A percentile compares a stretch with the other conserved stretches of the same genome.
phyloP scores from a whole-genome alignment of 1,140 invertebrate species.

The Nylanderia fulva region DNA sequence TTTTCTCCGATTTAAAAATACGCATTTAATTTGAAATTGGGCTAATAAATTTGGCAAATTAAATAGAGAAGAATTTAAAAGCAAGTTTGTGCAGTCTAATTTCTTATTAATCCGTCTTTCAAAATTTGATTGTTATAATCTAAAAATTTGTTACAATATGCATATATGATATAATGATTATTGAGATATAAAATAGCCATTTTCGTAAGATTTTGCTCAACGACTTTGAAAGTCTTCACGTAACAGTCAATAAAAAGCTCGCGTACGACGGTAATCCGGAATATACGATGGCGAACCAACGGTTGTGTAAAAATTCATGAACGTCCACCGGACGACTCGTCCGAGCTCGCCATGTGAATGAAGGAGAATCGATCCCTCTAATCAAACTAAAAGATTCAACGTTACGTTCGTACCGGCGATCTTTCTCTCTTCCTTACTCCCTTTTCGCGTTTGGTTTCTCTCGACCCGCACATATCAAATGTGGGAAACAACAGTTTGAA shows the following conservation, averaged over 20 bases:
- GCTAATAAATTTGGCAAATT: no score
- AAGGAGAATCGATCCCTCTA: constrained; percentile 9
- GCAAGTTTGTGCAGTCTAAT: no score
- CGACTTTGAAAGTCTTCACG: not conserved
- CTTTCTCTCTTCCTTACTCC: not conserved
- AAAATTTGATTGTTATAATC: no score
- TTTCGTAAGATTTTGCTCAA: not conserved
- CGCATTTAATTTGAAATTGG: no score
- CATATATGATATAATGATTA: not conserved
- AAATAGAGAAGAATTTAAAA: no score
- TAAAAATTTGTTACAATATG: no score
- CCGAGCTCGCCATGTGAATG: not conserved
- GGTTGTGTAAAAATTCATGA: constrained; percentile 37
- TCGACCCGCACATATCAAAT: not conserved
- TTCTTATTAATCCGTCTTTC: no score
- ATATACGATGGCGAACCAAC: not conserved
- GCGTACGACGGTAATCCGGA: constrained; percentile 14
- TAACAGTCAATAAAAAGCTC: constrained; percentile 5
- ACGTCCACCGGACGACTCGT: not conserved
- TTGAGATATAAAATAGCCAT: not conserved
- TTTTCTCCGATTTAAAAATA: no score
- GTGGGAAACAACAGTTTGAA: not conserved
- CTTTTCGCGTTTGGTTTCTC: not conserved
- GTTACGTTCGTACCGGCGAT: not conserved
- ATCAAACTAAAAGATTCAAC: constrained; percentile 50